Evolutionary conservation across 2,888 invertebrate species (phyloP).

Genomic region (Prenolepis imparis): DNA sequence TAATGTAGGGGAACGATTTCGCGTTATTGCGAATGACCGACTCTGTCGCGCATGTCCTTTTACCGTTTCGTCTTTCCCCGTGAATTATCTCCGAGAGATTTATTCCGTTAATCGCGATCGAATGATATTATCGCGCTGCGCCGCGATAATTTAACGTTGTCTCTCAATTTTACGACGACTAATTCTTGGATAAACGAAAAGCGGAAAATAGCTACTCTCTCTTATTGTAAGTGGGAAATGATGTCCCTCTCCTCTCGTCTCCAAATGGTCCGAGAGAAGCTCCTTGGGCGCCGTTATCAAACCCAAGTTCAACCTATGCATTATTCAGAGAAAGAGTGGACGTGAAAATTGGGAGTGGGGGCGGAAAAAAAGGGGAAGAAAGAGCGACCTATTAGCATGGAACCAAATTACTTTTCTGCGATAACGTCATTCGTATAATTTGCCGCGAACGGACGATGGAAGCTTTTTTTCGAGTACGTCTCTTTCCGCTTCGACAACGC

Average conservation of each 20-base stretch:
- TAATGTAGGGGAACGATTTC: constrained; percentile 83
- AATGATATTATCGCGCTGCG: constrained; percentile 23
- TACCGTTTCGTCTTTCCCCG: constrained; percentile 49
- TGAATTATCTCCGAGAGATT: constrained; percentile 62
- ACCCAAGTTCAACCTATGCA: constrained; percentile 78
- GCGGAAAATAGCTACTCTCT: neutral
- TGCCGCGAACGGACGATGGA: constrained; percentile 63
- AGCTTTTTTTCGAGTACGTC: constrained; percentile 64
- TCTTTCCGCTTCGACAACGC: constrained; percentile 20
- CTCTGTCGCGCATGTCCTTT: constrained; percentile 66
- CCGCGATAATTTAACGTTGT: neutral
- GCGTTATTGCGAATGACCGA: constrained; percentile 83
- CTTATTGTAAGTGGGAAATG: constrained; percentile 79
- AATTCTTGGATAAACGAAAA: neutral
- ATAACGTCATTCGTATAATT: constrained; percentile 80
- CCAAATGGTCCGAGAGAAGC: constrained; percentile 70
- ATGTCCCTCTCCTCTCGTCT: constrained; percentile 73
- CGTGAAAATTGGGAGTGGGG: constrained; percentile 49
- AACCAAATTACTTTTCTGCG: constrained; percentile 82
- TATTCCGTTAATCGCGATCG: constrained; percentile 52
- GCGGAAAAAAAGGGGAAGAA: constrained; percentile 66
- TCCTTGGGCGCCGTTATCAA: constrained; percentile 76
- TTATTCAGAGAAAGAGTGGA: constrained; percentile 77
- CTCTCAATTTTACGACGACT: neutral
- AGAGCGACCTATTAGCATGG: constrained; percentile 81